A percentile compares a stretch with the other conserved stretches of the same genome.
Conservation (phyloP, 2,888 invertebrate genomes). For the Teinopalpus imperialis region DNA sequence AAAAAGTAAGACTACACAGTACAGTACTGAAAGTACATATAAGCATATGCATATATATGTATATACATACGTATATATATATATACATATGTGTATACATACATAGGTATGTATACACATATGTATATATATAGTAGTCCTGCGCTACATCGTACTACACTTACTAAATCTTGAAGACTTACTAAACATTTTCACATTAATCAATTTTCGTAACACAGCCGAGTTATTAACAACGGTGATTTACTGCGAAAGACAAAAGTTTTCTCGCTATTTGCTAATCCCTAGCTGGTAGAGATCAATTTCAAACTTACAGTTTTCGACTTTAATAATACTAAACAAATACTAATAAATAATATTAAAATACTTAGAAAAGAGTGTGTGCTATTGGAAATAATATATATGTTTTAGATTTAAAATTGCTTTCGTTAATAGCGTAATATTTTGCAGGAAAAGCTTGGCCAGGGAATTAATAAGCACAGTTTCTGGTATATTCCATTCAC, state of each 20-base stretch:
- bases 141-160: too few relatives aligned
- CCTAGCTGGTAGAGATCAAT: slow-evolving; percentile 36
- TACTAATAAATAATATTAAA: too few relatives aligned
- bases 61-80: too few relatives aligned
- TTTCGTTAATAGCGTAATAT: slow-evolving; percentile 8
- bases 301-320: slow-evolving; percentile 12
- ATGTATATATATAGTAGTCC: too few relatives aligned
- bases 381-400: too few relatives aligned
- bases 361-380: too few relatives aligned
- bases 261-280: slow-evolving; percentile 42
- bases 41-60: too few relatives aligned
- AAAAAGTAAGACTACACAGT: too few relatives aligned
- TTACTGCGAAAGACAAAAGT: slow-evolving; percentile 55
- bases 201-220: slow-evolving; percentile 63
- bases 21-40: too few relatives aligned
- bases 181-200: slow-evolving; percentile 65
- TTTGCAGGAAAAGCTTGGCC: slow-evolving; percentile 12
- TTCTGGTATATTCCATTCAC: slow-evolving; percentile 14
- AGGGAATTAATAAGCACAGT: slow-evolving; percentile 5
- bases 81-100: too few relatives aligned
- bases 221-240: slow-evolving; percentile 64
- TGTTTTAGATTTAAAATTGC: slow-evolving; percentile 11
- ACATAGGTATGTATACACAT: too few relatives aligned
- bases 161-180: slow-evolving; percentile 57
- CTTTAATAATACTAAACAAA: background rate